Evolutionary conservation across 2,888 invertebrate genomes (phyloP), one percentile per base, ranked within the genome.

Genomic region (Tridacna gigas): DNA sequence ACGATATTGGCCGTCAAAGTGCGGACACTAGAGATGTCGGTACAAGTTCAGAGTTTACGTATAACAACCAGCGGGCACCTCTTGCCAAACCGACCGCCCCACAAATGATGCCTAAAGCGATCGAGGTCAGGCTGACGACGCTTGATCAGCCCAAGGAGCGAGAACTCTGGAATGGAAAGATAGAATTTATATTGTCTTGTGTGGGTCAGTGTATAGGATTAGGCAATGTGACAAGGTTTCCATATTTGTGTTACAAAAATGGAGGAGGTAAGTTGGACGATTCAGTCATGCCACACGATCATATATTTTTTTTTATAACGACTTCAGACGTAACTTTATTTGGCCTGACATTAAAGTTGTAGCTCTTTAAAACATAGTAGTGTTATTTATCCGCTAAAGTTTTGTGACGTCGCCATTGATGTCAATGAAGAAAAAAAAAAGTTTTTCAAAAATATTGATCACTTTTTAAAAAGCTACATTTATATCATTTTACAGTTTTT

Each of bases 171-270:
- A 86, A 86, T 45, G 91, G 91, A 12, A 91, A 91, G 65, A 83
- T 91, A 22, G 91, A 92, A 79, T 92, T 92, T 74, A 82, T 92
- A 15, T 81, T 91, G 60, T 90, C 91, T 5, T 92, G 92, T 83
- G 89, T 92, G 1, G 91, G 91, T 15, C 91, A 91, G 76, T 92
- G 92, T 88, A 90, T 92, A 48, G 92, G 92, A 18, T 82, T 92
- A 12, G 92, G 92, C 1, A 92, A 92, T 76, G 91, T 92, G 12
- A 90, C 90, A 61, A 82, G 92, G 28, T 92, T 92, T 67, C 92
- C 92, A 0, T 92, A 92, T 65, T 86, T 92, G 0, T 92, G 92
- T 74, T 92, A 91, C 84, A 90, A 89, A 79, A 91, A 92, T 78
- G 92, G 92, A 0, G 92, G 92, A 76, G 92, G 92, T 92, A 81